phyloP scores from a whole-genome alignment of 2,888 invertebrate genomes.

The Caenorhabditis uteleia region DNA sequence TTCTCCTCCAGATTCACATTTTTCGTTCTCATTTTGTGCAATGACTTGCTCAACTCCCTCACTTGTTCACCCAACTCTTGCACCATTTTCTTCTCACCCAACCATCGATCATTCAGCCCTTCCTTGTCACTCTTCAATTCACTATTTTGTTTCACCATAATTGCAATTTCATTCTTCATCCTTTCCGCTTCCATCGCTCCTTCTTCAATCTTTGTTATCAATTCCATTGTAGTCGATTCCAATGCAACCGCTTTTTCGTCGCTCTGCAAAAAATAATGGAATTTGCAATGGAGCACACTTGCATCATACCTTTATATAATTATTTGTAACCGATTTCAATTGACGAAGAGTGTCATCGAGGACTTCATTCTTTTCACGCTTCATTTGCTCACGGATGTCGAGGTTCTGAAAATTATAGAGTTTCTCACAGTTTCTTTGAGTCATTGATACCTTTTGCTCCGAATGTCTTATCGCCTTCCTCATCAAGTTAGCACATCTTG shows the following conservation, averaged over 20 bases:
- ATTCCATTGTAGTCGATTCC: slow-evolving; percentile 35
- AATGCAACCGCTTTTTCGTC: slow-evolving; percentile 36
- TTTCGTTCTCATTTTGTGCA: slow-evolving; percentile 35
- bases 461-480: slow-evolving; percentile 44
- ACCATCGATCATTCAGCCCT: slow-evolving; percentile 16
- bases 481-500: slow-evolving; percentile 50
- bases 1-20: slow-evolving; percentile 41
- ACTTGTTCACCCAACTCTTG: slow-evolving; percentile 39
- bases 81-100: slow-evolving; percentile 32
- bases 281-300: no score
- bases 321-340: slow-evolving; percentile 25
- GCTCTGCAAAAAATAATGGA: slow-evolving; percentile 18
- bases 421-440: no score
- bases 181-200: slow-evolving; percentile 19
- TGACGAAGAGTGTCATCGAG: slow-evolving; percentile 44
- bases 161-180: slow-evolving; percentile 33
- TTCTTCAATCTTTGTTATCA: slow-evolving; percentile 28
- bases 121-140: slow-evolving; percentile 37
- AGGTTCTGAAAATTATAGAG: slow-evolving; percentile 35
- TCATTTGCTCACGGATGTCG: slow-evolving; percentile 35
- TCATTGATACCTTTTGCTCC: slow-evolving; percentile 48
- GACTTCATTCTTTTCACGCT: slow-evolving; percentile 44
- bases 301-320: slow-evolving; percentile 41
- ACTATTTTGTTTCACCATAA: slow-evolving; percentile 33
- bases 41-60: slow-evolving; percentile 28